A percentile compares a stretch with the other conserved stretches of the same genome.
These are phyloP conservation scores for Drosophila murphyi DNA, from an alignment of 1,140 invertebrate species.

Conservation along the genomic window DNA sequence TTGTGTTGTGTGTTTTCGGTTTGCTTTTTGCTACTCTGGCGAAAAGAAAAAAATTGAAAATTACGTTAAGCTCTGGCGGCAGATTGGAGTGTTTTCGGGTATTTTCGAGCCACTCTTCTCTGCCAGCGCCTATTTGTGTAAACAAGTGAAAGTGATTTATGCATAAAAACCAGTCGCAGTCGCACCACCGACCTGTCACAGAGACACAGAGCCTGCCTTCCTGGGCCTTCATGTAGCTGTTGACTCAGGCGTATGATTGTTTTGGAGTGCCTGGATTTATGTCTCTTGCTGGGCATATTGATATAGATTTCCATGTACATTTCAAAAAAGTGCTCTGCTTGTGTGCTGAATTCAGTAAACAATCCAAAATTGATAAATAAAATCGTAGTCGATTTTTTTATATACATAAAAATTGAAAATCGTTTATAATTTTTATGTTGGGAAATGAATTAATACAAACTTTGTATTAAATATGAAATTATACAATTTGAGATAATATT, in stretches of 20 bases:
- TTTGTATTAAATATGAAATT: neutral
- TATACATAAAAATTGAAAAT: neutral
- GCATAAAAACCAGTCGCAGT: constrained; percentile 56
- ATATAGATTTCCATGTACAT: constrained; percentile 43
- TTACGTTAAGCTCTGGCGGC: constrained; percentile 64
- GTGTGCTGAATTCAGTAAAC: constrained; percentile 18
- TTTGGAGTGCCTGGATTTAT: constrained; percentile 80
- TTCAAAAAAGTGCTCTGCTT: constrained; percentile 18
- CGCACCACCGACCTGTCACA: constrained; percentile 48
- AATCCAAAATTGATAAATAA: constrained; percentile 11
- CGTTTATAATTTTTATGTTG: no score
- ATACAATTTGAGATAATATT: no score
- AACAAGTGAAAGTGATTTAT: constrained; percentile 83
- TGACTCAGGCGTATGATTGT: constrained; percentile 82
- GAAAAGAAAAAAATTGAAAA: constrained; percentile 65
- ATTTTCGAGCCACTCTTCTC: constrained; percentile 37
- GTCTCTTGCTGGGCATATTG: constrained; percentile 57
- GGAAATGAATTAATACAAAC: neutral
- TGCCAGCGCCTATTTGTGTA: constrained; percentile 75
- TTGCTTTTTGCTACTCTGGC: constrained; percentile 32
- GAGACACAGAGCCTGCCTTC: constrained; percentile 9
- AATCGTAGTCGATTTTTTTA: neutral
- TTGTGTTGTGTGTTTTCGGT: constrained; percentile 28
- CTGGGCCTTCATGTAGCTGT: constrained; percentile 55
- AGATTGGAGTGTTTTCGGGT: constrained; percentile 30